Evolutionary conservation across 2,797 vertebrate species (phyloP).

Genomic region (Eupleurogrammus muticus): DNA sequence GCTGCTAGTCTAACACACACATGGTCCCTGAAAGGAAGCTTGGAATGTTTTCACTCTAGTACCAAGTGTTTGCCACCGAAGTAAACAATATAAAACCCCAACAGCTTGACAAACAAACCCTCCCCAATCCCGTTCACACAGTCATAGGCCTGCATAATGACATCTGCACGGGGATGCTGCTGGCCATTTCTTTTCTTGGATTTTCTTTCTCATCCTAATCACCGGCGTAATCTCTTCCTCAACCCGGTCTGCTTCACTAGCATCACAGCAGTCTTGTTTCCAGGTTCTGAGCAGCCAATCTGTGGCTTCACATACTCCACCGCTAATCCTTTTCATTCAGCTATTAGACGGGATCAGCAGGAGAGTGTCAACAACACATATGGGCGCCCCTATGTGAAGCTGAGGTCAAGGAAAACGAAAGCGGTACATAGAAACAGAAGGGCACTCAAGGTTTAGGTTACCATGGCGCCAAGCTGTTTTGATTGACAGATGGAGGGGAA

Average conservation of each 20-base stretch:
- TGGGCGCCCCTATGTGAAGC: conserved; percentile 44
- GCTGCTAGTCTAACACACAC: conserved; percentile 54
- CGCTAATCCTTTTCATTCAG: conserved; percentile 63
- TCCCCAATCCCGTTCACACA: conserved; percentile 29
- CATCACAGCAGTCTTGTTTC: conserved; percentile 50
- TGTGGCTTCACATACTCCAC: conserved; percentile 45
- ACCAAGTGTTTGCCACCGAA: conserved; percentile 60
- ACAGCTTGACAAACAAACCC: conserved; percentile 77
- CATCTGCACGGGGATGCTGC: conserved; percentile 54
- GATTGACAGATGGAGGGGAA: conserved; percentile 45
- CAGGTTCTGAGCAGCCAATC: conserved; percentile 39
- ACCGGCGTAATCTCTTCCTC: conserved; percentile 55
- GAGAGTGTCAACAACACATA: conserved; percentile 54
- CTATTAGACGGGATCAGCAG: conserved; percentile 38
- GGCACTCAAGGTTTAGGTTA: conserved; percentile 46
- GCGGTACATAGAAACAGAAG: conserved; percentile 37
- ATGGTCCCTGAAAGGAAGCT: conserved; percentile 58
- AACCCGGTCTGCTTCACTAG: conserved; percentile 33
- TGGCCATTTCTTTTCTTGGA: conserved; percentile 31
- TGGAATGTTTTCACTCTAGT: conserved; percentile 74
- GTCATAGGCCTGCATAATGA: conserved; percentile 37
- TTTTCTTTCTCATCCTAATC: conserved; percentile 38
- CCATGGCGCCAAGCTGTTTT: conserved; percentile 52
- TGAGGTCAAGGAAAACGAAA: conserved; percentile 60
- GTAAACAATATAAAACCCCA: conserved; percentile 61